Percentiles rank a stretch among this genome's conserved stretches.
phyloP scores from a whole-genome alignment of 1,140 invertebrate genomes.

The Drosophila yakuba region DNA sequence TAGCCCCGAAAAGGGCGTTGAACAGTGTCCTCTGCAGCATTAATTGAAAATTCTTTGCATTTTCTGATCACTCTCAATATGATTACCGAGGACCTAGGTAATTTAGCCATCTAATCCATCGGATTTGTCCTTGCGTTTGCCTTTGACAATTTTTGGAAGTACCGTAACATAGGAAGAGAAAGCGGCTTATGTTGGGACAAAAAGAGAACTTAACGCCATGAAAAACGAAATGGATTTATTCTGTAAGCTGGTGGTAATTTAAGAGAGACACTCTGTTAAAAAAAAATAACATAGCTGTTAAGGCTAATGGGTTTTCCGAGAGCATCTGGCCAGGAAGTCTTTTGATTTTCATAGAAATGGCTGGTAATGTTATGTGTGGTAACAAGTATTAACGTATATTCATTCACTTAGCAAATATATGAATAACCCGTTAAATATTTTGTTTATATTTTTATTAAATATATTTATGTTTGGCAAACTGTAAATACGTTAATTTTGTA shows the following conservation, averaged over 20 bases:
- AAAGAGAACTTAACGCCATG: not conserved
- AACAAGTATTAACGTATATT: no score
- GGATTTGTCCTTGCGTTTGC: not conserved
- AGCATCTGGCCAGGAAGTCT: not conserved
- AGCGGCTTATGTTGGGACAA: not conserved
- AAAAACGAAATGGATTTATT: not conserved
- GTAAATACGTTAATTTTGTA: no score
- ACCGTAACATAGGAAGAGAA: conserved; percentile 12
- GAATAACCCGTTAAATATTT: no score
- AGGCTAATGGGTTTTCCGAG: no score
- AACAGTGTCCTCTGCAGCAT: conserved; percentile 35
- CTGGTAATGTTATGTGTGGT: no score
- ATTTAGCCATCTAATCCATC: not conserved
- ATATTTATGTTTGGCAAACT: no score
- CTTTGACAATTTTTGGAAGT: not conserved
- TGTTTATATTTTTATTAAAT: no score
- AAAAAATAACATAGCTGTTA: not conserved
- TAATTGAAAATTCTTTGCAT: conserved; percentile 40
- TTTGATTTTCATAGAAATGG: not conserved
- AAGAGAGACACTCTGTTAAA: conserved; percentile 4
- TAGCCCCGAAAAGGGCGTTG: not conserved
- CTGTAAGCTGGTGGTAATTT: not conserved
- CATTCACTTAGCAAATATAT: no score
- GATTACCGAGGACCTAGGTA: not conserved
- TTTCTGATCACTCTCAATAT: not conserved